Conservation (phyloP, 2,797 vertebrate genomes). For the Anguilla anguilla region DNA sequence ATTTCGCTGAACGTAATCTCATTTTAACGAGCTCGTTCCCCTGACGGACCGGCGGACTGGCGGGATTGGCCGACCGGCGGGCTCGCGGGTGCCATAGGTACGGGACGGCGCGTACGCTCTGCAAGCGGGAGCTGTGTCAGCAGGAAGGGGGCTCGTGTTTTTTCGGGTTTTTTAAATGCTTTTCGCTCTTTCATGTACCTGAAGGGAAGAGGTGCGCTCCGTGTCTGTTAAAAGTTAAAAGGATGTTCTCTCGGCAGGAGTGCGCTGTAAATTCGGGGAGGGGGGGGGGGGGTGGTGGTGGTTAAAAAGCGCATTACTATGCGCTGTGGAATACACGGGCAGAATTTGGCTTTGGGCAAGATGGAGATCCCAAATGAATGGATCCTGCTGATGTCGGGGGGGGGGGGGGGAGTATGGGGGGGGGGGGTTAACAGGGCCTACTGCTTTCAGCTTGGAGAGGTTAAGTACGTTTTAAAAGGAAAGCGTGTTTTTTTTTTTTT, state of each 20-base stretch:
- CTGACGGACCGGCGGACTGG: not conserved
- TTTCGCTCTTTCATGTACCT: not conserved
- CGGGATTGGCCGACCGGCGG: too few species aligned
- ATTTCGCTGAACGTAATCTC: too few species aligned
- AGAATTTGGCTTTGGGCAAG: conserved; percentile 58
- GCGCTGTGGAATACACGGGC: conserved; percentile 62
- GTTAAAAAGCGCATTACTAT: conserved; percentile 42
- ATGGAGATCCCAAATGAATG: conserved; percentile 53
- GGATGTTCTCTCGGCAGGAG: conserved; percentile 38
- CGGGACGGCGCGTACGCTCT: too few species aligned
- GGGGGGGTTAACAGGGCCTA: not conserved
- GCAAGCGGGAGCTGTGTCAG: not conserved
- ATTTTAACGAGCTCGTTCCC: too few species aligned
- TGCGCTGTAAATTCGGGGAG: conserved; percentile 35
- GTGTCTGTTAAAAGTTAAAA: not conserved
- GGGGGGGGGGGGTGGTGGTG: conserved; percentile 24
- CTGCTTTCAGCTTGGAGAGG: not conserved
- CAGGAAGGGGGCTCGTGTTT: not conserved
- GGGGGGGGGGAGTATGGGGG: conserved; percentile 22
- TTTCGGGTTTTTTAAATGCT: not conserved
- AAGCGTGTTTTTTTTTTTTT: not conserved
- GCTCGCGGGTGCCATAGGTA: too few species aligned
- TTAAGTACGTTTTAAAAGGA: not conserved
- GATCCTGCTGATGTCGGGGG: conserved; percentile 37
- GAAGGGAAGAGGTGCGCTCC: not conserved